phyloP scores from a whole-genome alignment of 2,113 vertebrate species.

The Sebastes schlegelii region DNA sequence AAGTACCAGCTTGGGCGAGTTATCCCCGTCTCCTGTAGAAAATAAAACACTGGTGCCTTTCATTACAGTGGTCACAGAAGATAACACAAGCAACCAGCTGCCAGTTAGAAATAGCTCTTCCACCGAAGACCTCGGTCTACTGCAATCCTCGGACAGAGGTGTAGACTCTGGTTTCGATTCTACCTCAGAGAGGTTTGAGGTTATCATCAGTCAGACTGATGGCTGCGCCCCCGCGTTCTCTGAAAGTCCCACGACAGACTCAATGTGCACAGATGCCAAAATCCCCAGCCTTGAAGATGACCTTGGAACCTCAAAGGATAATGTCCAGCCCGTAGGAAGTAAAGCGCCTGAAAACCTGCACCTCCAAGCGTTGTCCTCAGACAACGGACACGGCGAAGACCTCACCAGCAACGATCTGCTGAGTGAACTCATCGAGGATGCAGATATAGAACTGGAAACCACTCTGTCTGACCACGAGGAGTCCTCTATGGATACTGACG shows the following conservation, averaged over 20 bases:
- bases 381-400: constrained; percentile 70
- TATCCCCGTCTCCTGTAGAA: constrained; percentile 66
- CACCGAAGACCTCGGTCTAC: constrained; percentile 72
- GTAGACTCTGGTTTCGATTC: constrained; percentile 74
- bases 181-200: constrained; percentile 75
- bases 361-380: constrained; percentile 45
- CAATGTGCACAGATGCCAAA: constrained; percentile 82
- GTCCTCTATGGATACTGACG: constrained; percentile 81
- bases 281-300: constrained; percentile 72
- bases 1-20: constrained; percentile 48
- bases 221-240: constrained; percentile 58
- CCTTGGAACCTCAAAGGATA: constrained; percentile 56
- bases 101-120: constrained; percentile 72
- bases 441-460: constrained; percentile 72
- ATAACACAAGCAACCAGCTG: constrained; percentile 57
- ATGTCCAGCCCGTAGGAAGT: constrained; percentile 23
- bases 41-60: constrained; percentile 80
- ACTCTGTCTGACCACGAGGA: constrained; percentile 81
- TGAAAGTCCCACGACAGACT: constrained; percentile 71
- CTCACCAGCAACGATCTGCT: constrained; percentile 76
- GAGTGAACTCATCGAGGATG: constrained; percentile 79
- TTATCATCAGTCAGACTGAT: constrained; percentile 56
- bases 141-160: constrained; percentile 59
- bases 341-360: constrained; percentile 73
- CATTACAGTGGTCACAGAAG: constrained; percentile 76